Conservation (phyloP, 2,797 vertebrate species). For the Anas bernieri region DNA sequence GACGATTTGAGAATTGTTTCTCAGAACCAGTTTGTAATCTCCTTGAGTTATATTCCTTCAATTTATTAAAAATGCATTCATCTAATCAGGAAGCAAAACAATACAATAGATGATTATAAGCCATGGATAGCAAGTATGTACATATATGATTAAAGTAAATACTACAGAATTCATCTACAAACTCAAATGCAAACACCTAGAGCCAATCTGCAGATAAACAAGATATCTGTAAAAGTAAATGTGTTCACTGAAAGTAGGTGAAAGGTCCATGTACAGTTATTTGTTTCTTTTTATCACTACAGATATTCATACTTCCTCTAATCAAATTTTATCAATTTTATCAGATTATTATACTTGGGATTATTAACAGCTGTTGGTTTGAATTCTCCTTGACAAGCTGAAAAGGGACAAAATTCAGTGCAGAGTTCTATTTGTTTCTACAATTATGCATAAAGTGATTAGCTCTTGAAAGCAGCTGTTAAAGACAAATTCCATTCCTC, state of each 20-base stretch:
- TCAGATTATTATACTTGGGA: neutral
- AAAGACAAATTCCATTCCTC: neutral
- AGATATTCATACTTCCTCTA: neutral
- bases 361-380: neutral
- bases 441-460: neutral
- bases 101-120: neutral
- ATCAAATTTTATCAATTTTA: neutral
- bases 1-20: neutral
- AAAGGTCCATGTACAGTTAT: neutral
- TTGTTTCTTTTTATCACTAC: neutral
- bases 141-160: neutral
- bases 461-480: constrained; percentile 26
- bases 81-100: neutral
- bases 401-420: neutral
- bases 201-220: neutral
- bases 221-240: neutral
- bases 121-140: neutral
- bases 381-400: neutral
- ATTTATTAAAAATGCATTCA: neutral
- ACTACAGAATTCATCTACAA: neutral
- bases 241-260: neutral
- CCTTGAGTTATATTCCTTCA: neutral
- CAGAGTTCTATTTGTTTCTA: neutral
- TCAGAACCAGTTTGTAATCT: neutral
- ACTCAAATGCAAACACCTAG: neutral